Conservation (phyloP, 2,797 vertebrate genomes). For the Pseudotriccus pelzelni region DNA sequence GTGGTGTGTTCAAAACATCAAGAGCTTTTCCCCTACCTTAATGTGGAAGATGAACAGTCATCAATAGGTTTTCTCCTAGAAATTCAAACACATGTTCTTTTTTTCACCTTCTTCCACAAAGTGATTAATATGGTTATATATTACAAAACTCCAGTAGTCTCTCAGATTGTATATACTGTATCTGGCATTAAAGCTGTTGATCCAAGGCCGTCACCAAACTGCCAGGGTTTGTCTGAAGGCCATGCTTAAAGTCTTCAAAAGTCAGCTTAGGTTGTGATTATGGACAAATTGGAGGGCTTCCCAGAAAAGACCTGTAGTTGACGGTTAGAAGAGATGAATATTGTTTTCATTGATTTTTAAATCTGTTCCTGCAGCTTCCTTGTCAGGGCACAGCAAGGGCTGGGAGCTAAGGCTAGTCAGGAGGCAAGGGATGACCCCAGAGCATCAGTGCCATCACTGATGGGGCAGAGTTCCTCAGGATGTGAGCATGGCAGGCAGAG, state of each 20-base stretch:
- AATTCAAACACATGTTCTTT: not conserved
- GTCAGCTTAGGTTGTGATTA: constrained; percentile 12
- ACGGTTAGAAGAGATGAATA: not conserved
- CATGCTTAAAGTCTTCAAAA: not conserved
- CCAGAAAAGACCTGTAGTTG: not conserved
- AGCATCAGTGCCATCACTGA: not conserved
- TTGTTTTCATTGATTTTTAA: not conserved
- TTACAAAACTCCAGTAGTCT: not conserved
- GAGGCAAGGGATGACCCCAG: not conserved
- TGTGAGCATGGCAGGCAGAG: not conserved
- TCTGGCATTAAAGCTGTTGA: not conserved
- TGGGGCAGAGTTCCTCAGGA: accelerated
- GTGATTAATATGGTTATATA: not conserved
- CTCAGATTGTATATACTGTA: not conserved
- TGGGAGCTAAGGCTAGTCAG: not conserved
- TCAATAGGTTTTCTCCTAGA: not conserved
- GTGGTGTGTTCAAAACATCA: not conserved
- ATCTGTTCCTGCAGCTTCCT: not conserved
- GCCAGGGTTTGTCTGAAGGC: not conserved
- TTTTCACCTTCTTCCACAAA: not conserved
- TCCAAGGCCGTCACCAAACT: not conserved
- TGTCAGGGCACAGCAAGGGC: not conserved
- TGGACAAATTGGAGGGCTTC: constrained; percentile 11
- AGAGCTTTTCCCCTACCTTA: not conserved
- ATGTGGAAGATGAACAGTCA: not conserved